A percentile compares a stretch with the other conserved stretches of the same genome.
Conservation (phyloP, 2,113 vertebrate genomes). For the Thermophis baileyi region DNA sequence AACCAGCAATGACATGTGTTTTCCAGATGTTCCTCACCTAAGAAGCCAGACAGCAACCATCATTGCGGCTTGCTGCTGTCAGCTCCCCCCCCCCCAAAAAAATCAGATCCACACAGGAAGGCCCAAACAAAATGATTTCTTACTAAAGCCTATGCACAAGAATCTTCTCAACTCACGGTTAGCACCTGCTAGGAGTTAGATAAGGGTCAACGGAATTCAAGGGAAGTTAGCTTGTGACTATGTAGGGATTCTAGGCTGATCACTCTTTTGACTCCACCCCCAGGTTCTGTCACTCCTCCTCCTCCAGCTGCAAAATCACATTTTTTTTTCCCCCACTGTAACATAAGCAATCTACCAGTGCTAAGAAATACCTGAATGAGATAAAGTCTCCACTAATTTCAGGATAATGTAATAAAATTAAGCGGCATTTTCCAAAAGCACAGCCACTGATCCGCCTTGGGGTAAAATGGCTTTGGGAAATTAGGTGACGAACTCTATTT, state of each 20-base stretch:
- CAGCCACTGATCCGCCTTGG: background rate
- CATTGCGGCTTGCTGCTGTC: background rate
- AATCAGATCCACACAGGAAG: no score
- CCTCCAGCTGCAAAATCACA: background rate
- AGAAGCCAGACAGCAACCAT: background rate
- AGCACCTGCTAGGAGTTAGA: no score
- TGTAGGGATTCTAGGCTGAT: no score
- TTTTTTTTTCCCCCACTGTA: background rate
- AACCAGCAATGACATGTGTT: background rate
- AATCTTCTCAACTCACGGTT: no score
- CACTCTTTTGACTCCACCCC: no score
- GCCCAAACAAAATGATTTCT: no score
- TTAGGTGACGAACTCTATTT: background rate
- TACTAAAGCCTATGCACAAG: no score
- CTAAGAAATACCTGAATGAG: background rate
- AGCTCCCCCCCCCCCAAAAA: no score
- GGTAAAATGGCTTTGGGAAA: background rate
- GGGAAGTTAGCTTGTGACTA: no score
- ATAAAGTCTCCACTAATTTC: background rate
- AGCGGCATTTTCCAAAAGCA: background rate
- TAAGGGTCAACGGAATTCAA: no score
- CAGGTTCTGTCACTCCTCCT: no score
- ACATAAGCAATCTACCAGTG: background rate
- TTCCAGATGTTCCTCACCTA: background rate
- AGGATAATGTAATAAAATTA: background rate